Evolutionary conservation across 2,113 vertebrate genomes (phyloP).

Genomic region (Ellobius talpinus): DNA sequence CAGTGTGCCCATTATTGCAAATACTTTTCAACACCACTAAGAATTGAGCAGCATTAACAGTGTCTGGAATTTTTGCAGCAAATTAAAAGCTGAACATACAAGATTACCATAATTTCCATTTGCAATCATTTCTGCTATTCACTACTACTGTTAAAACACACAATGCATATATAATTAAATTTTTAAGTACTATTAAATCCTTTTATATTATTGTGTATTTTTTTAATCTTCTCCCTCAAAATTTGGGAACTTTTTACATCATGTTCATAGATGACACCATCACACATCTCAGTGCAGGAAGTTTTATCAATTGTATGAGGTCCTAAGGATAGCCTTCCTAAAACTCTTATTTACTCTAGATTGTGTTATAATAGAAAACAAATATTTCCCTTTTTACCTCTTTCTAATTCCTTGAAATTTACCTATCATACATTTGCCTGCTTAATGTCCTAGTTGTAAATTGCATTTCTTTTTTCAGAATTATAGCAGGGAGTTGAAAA

Average conservation of each 20-base stretch:
- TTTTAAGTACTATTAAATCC: not conserved
- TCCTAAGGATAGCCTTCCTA: not conserved
- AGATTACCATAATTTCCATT: not conserved
- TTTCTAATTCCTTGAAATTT: not conserved
- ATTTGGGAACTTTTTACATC: not conserved
- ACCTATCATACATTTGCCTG: rapidly evolving
- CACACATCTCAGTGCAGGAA: not conserved
- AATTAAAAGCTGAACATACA: not conserved
- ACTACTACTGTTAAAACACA: not conserved
- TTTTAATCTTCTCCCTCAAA: not conserved
- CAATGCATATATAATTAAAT: not conserved
- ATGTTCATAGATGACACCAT: not conserved
- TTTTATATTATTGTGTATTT: not conserved
- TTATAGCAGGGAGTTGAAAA: not conserved
- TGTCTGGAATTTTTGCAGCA: not conserved
- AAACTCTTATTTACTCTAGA: not conserved
- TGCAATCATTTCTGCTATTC: not conserved
- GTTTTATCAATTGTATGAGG: not conserved
- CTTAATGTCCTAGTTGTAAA: not conserved
- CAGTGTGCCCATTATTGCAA: not conserved
- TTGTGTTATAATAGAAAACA: not conserved
- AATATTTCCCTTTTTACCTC: not conserved
- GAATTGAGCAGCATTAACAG: conserved; percentile 8
- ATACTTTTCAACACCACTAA: conserved; percentile 31
- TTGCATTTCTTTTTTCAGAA: not conserved